Percentiles rank a stretch among this genome's conserved stretches.
Conservation (phyloP, 1,140 invertebrate genomes). For the Cephus cinctus region DNA sequence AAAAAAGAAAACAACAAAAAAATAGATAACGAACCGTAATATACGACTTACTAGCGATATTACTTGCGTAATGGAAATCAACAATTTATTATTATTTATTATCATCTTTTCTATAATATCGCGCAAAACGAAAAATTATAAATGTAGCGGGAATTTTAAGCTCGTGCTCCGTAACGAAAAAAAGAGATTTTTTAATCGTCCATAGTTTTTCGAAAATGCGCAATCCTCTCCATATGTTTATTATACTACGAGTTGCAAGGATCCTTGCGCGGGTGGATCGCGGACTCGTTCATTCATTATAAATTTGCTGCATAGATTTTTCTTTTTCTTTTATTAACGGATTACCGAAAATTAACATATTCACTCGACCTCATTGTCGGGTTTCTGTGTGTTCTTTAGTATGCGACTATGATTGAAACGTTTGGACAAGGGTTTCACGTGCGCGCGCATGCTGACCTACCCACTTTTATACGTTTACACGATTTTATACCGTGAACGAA, state of each 20-base stretch:
- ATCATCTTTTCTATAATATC: constrained; percentile 30
- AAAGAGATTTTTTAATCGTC: constrained; percentile 8
- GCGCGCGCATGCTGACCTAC: constrained; percentile 9
- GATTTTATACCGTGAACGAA: constrained; percentile 30
- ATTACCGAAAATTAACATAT: constrained; percentile 12
- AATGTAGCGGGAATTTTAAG: constrained; percentile 13
- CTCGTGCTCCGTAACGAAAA: constrained; percentile 8
- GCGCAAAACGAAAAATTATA: constrained; percentile 7
- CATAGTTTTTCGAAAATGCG: constrained; percentile 5
- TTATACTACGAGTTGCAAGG: background rate
- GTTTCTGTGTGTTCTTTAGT: too few relatives aligned
- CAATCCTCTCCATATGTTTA: constrained; percentile 6
- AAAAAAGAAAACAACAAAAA: too few relatives aligned
- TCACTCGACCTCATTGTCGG: too few relatives aligned
- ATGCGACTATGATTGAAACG: constrained; percentile 11
- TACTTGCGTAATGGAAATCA: constrained; percentile 25
- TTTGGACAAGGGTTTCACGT: constrained; percentile 29
- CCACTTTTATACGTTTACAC: constrained; percentile 48
- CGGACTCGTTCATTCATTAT: constrained; percentile 3
- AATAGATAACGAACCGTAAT: constrained; percentile 17
- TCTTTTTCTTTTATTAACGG: too few relatives aligned
- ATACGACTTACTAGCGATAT: constrained; percentile 27
- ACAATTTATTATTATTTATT: constrained; percentile 39
- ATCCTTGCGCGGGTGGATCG: constrained; percentile 1
- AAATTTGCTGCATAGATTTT: too few relatives aligned